These are phyloP conservation scores for Rhincodon typus DNA, from an alignment of 2,797 vertebrate genomes.

Conservation along the genomic window DNA sequence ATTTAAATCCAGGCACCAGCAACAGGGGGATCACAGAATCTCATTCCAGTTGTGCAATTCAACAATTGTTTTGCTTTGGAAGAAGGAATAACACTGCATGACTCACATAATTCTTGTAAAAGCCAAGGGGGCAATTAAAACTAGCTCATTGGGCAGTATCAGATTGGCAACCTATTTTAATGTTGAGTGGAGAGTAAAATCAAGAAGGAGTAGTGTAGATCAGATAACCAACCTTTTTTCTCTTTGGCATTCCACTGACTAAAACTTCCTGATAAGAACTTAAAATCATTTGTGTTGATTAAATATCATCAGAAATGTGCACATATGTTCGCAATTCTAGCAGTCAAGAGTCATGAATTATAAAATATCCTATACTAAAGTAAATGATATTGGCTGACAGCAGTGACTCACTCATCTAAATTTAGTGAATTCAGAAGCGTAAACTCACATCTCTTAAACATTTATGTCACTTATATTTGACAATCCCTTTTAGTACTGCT, in stretches of 20 bases:
- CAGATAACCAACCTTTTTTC: neutral
- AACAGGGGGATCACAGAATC: neutral
- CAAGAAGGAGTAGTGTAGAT: neutral
- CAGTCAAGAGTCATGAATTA: neutral
- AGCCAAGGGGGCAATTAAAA: neutral
- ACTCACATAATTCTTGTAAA: neutral
- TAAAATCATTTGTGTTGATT: neutral
- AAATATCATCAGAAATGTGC: neutral
- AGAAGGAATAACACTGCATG: neutral
- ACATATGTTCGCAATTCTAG: neutral
- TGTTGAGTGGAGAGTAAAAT: neutral
- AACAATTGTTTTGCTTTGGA: neutral
- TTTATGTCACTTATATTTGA: conserved; percentile 33
- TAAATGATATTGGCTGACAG: neutral
- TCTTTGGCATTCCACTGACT: too few relatives aligned
- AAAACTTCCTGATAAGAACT: neutral
- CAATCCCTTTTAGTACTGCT: conserved; percentile 27
- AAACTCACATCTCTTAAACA: conserved; percentile 24
- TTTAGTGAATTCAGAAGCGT: conserved; percentile 8
- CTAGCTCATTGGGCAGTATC: neutral
- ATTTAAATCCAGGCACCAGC: neutral
- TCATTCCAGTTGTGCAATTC: neutral
- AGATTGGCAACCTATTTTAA: neutral
- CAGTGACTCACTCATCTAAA: conserved; percentile 22
- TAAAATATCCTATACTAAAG: neutral